Base-by-base conservation (phyloP, 2,888 invertebrate species). In the Drosophila mulleri region DNA sequence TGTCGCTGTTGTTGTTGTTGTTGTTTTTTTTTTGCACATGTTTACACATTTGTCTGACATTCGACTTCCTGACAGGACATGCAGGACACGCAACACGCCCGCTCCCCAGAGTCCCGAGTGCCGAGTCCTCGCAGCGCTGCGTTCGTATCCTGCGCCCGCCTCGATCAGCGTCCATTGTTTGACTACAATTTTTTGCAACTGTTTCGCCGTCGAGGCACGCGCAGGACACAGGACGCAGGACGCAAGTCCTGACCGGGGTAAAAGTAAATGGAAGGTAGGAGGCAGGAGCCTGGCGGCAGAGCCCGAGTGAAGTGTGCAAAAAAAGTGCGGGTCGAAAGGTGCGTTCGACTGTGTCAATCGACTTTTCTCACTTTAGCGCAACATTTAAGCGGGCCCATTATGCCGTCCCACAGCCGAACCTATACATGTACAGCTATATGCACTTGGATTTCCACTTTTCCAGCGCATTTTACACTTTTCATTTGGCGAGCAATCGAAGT, bases 241-340 rank as follows among this genome's bases (percentile, higher is more conserved):
- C 45, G 57, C 37, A 47, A n/a, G 59, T 42, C 37, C 29, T 52
- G 63, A 23, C 44, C 44, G 63, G 52, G 23, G 53, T 11, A 39
- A 44, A 12, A 35, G 48, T 42, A 32, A 35, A 20, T 35, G 50
- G 18, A 16, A 20, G 23, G 45, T 12, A 20, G 45, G 45, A 39
- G 23, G 23, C 12, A 45, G 45, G 7, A 16, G 23, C 1, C 14
- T 23, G 45, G 5, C 3, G 26, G 9, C 3, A 26, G 50, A 12
- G 18, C 1, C 29, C n/a, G 37, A 62, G 23, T 48, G 64, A 72
- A 82, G 70, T 53, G 20, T 20, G 50, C 50, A 35, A 50, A 50
- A 37, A 53, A 53, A 53, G 81, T 84, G 84, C 84, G 84, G 84
- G 84, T 83, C 83, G 88, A 84, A 84, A 88, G 84, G 88, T 84